Percentiles rank a stretch among this genome's conserved stretches.
Conservation (phyloP, 37 sponge, comb jelly and placozoan genomes). For the Bolinopsis microptera region DNA sequence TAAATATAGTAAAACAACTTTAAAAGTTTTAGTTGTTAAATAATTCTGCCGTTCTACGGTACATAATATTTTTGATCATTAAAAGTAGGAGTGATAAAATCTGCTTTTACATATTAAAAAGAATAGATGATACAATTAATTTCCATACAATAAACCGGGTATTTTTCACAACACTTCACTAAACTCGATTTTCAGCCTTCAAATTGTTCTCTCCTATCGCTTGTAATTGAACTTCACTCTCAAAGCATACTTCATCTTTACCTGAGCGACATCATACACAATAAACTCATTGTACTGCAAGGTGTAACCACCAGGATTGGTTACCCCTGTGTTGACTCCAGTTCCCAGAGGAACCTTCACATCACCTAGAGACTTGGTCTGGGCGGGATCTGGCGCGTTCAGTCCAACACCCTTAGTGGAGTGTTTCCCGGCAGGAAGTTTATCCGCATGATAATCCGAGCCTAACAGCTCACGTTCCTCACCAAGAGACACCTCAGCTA, state of each 20-base stretch:
- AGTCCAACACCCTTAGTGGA: conserved; percentile 83
- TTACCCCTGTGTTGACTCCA: conserved; percentile 72
- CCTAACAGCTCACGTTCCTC: conserved; percentile 81
- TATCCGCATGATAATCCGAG: conserved; percentile 82
- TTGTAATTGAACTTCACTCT: conserved; percentile 77
- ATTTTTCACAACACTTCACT: no score
- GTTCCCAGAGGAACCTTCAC: conserved; percentile 79
- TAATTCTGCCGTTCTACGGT: no score
- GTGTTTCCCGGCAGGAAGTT: conserved; percentile 84
- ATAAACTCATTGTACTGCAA: conserved; percentile 89
- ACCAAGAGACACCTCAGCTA: conserved; percentile 88
- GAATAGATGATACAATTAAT: no score
- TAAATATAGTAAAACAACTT: neutral
- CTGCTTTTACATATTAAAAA: no score
- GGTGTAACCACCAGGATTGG: conserved; percentile 87
- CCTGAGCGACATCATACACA: conserved; percentile 67
- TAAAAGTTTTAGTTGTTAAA: neutral
- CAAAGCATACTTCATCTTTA: conserved; percentile 83
- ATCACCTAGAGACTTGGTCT: conserved; percentile 70
- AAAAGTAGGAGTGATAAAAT: no score
- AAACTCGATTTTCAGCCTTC: neutral
- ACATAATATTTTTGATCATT: no score
- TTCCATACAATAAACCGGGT: no score
- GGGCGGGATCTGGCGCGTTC: conserved; percentile 79
- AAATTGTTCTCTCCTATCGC: neutral